Conservation (phyloP, 2,113 vertebrate genomes). For the Halcyon senegalensis region DNA sequence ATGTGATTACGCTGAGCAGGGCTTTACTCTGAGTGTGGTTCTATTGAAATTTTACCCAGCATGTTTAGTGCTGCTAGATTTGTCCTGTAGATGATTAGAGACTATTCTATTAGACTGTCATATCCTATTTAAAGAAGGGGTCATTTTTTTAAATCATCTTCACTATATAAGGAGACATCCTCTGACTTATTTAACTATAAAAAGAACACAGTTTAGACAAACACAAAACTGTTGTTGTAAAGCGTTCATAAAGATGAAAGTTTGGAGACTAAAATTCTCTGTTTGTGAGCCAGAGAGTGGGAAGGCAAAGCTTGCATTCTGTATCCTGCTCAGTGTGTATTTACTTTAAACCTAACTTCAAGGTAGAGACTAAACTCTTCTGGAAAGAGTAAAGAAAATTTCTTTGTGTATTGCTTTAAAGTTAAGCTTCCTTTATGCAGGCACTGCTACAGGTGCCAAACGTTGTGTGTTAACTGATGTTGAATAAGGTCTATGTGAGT, state of each 20-base stretch:
- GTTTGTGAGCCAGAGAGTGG: neutral
- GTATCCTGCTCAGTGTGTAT: neutral
- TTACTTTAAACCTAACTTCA: constrained; percentile 55
- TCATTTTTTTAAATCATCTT: neutral
- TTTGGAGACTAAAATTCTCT: neutral
- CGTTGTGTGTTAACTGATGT: neutral
- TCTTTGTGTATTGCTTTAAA: neutral
- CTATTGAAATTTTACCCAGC: neutral
- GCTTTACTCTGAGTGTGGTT: neutral
- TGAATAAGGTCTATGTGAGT: neutral
- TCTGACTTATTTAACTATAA: neutral
- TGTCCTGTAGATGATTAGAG: neutral
- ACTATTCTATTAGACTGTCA: neutral
- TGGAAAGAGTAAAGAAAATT: constrained; percentile 35
- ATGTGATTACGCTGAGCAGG: neutral
- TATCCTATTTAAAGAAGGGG: neutral
- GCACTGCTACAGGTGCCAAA: neutral
- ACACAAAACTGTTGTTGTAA: neutral
- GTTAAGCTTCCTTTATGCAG: constrained; percentile 1
- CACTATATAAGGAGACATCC: neutral
- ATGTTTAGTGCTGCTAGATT: neutral
- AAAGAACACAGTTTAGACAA: neutral
- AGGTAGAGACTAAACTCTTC: neutral
- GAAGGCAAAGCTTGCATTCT: neutral
- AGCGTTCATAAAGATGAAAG: constrained; percentile 26